Base-by-base conservation (phyloP, 2,113 vertebrate species). In the Pseudorhombus dupliciocellatus region DNA sequence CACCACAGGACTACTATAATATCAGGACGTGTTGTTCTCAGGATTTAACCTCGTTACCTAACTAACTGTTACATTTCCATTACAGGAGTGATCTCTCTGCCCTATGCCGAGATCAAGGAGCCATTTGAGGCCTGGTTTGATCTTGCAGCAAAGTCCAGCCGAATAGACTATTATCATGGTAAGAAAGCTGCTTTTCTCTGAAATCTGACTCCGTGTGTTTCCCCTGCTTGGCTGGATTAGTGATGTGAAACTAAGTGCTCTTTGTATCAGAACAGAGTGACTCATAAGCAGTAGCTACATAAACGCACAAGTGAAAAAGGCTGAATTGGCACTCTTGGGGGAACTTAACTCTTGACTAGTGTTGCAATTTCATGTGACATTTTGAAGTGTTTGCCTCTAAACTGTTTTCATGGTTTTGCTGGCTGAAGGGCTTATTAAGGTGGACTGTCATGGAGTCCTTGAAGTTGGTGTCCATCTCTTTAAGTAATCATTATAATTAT, bases 41-140 rank as follows among this genome's bases (percentile, higher is more conserved):
- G 0, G 11, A 3, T 10, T 37, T 18, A 12, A 0, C 20, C 8
- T 74, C 4, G 10, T 64, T 37, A 20, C 10, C 10, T 34, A 0
- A 1, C n/a, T n/a, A n/a, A 28, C n/a, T 14, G 5, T 65, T 21
- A 24, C 20, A 1, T 70, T 16, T 67, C 30, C 9, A 11, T 73
- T 79, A 18, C 85, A 94, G 94, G 93, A 20, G 68, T 95, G 70
- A 92, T 96, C n/a, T 93, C 80, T 5, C 87, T 96, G 24, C 94
- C 94, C 28, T 96, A 94, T 0, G 93, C 94, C 1, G 94, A 96
- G 78, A 95, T 96, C 0, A 87, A 93, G 77, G 94, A 97, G 84
- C 96, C 92, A 0, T 94, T 95, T 25, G 95, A 96, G 81, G 94
- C 92, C 82, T 96, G 94, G 94, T 95, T 95, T 58, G 93, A 95